phyloP scores from a whole-genome alignment of 2,113 vertebrate species.

The Smithornis capensis region DNA sequence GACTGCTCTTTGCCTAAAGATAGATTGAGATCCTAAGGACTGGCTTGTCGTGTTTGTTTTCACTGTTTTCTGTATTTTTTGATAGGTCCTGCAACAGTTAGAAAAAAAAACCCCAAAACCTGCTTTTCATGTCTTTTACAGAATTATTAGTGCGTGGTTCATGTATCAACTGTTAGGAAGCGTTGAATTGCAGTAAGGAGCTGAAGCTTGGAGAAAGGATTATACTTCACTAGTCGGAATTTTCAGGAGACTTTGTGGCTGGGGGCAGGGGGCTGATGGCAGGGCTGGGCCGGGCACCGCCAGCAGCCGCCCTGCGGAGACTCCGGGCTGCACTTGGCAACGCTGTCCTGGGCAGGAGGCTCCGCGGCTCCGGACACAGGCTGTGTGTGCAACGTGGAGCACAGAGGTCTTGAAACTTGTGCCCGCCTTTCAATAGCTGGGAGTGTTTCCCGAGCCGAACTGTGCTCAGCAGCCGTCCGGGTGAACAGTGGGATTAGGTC shows the following conservation, averaged over 20 bases:
- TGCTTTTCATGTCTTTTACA: background rate
- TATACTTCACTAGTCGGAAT: rapidly evolving
- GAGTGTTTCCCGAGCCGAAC: background rate
- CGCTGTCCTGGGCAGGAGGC: constrained; percentile 45
- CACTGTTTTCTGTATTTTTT: background rate
- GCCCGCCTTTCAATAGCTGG: background rate
- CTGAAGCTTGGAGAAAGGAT: background rate
- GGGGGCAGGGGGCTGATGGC: background rate
- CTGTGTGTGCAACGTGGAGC: background rate
- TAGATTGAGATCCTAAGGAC: background rate
- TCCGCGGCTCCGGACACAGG: background rate
- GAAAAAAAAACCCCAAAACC: background rate
- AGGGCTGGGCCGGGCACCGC: too few relatives aligned
- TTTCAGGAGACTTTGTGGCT: background rate
- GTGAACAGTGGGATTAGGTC: rapidly evolving
- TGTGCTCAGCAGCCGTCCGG: rapidly evolving
- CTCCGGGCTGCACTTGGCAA: background rate
- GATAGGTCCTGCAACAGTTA: background rate
- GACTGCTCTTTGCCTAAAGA: background rate
- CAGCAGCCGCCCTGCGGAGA: background rate
- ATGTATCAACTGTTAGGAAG: background rate
- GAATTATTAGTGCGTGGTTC: background rate
- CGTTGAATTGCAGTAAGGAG: background rate
- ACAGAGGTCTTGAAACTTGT: background rate
- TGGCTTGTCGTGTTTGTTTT: background rate